These are phyloP conservation scores for Isurus oxyrinchus DNA, from an alignment of 2,113 vertebrate species.

Conservation along the genomic window DNA sequence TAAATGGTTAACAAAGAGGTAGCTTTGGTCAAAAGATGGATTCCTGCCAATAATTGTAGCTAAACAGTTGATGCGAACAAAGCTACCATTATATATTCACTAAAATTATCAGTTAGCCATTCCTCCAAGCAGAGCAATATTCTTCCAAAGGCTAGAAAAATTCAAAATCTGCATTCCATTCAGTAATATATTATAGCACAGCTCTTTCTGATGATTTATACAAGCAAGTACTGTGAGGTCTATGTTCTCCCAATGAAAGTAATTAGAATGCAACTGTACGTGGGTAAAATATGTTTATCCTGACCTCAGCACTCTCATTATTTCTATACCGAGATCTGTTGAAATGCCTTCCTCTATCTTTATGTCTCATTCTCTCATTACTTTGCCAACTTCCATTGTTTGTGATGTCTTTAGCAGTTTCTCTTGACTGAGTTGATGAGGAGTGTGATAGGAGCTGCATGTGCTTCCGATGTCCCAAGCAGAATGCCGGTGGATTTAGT, in stretches of 20 bases:
- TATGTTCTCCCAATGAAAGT: background rate
- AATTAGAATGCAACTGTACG: background rate
- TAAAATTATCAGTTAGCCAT: background rate
- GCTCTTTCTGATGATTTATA: background rate
- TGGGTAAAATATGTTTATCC: background rate
- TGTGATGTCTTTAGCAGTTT: background rate
- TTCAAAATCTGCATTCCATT: background rate
- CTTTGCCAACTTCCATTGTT: background rate
- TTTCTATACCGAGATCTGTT: background rate
- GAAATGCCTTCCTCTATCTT: background rate
- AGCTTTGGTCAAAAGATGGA: background rate
- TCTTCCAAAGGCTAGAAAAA: background rate
- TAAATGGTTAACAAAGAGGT: background rate
- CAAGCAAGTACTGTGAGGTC: background rate
- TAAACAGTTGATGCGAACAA: background rate
- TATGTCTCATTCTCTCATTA: background rate
- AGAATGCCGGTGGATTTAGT: background rate
- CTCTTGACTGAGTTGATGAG: background rate
- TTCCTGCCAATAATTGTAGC: background rate
- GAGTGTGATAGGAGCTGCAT: background rate
- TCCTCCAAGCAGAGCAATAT: background rate
- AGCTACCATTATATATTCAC: background rate
- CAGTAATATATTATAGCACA: background rate
- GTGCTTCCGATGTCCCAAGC: background rate
- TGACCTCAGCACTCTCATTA: background rate